Evolutionary conservation across 2,113 vertebrate species (phyloP), one percentile per base, ranked within the genome.

Genomic region (Poeciliopsis prolifica): DNA sequence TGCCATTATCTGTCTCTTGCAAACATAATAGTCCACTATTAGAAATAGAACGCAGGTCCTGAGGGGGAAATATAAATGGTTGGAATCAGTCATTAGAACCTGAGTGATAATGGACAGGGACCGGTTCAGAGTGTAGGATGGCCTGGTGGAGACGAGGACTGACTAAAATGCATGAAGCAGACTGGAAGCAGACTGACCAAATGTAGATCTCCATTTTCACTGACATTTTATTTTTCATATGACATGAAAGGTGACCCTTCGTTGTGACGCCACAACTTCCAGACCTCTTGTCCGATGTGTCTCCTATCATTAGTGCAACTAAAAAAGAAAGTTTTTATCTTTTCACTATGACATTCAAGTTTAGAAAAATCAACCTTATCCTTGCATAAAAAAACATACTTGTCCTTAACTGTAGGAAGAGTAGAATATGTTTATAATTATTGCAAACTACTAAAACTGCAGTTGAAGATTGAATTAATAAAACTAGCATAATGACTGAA

Each of bases 161-260:
- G 66, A 70, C 58, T 44, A 68, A 75, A 86, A 78, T 44, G 63
- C 61, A 77, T 74, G 58, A 76, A 51, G 70, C 58, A 83, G 61
- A 68, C 68, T 68, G 65, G 58, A 75, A 51, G 70, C 54, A 83
- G 62, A 68, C 68, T 68, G 65, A 42, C 65, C 65, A 65, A 66
- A 75, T 75, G 72, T 72, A 75, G 62, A 44, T 79, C 62, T 79
- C 85, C 35, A 72, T 71, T 81, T 82, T 84, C 81, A 80, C 61
- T 61, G 74, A 83, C 69, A 78, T 82, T 85, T 84, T 69, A 83
- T 78, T 81, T 63, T 60, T 33, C 74, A 69, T 42, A 8, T 78
- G 71, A 0, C 86, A 83, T 73, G 79, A 87, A 84, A 69, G 70
- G 48, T 85, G 81, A 86, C 75, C 84, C 81, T 88, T 65, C 4